phyloP scores from a whole-genome alignment of 1,140 invertebrate species.

The Caerostris darwini region DNA sequence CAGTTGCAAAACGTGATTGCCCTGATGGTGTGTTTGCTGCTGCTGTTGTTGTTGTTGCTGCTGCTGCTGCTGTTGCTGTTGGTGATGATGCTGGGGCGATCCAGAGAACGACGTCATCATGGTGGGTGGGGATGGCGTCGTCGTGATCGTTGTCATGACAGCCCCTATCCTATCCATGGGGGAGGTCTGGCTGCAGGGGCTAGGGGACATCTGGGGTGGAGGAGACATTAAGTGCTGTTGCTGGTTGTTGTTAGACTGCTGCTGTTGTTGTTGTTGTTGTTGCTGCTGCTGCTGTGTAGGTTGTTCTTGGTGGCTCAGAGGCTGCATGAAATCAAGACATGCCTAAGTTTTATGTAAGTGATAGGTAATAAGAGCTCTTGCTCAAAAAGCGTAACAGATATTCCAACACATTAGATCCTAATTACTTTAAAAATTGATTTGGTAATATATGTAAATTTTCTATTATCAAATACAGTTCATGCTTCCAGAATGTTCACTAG shows the following conservation, averaged over 20 bases:
- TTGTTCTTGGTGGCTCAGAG: slow-evolving; percentile 70
- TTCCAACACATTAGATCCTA: no score
- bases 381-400: no score
- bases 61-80: slow-evolving; percentile 55
- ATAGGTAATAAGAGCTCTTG: no score
- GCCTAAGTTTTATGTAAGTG: background rate
- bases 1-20: background rate
- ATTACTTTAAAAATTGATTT: no score
- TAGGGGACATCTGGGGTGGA: slow-evolving; percentile 61
- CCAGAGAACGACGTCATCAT: slow-evolving; percentile 60
- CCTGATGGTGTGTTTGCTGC: background rate
- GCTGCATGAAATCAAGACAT: background rate
- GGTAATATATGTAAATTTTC: no score
- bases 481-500: no score
- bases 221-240: slow-evolving; percentile 44
- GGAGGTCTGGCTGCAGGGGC: slow-evolving; percentile 35
- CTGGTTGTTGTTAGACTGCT: slow-evolving; percentile 38
- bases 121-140: slow-evolving; percentile 50
- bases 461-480: no score
- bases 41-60: background rate
- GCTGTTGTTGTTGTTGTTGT: slow-evolving; percentile 15
- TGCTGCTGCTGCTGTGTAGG: slow-evolving; percentile 50
- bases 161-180: slow-evolving; percentile 8
- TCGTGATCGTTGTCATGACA: slow-evolving; percentile 71
- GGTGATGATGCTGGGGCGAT: slow-evolving; percentile 59